Evolutionary conservation across 2,888 invertebrate genomes (phyloP).

Genomic region (Macrosiphum euphorbiae): DNA sequence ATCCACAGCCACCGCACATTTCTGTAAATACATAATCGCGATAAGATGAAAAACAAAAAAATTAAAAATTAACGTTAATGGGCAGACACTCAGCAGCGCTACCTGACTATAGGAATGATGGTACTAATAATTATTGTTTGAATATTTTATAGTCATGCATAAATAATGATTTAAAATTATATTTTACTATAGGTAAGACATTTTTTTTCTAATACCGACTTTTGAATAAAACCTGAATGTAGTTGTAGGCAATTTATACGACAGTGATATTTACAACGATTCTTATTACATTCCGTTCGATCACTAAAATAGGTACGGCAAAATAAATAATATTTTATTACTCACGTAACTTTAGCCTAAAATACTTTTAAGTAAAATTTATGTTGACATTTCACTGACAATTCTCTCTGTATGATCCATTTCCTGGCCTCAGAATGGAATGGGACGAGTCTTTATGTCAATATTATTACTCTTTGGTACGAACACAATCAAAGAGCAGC

Average conservation of each 20-base stretch:
- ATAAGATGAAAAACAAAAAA: background rate
- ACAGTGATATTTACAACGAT: background rate
- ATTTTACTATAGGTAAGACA: background rate
- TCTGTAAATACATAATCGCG: background rate
- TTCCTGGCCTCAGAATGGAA: background rate
- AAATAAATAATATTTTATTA: background rate
- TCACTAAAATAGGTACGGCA: background rate
- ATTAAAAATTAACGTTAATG: background rate
- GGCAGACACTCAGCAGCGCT: background rate
- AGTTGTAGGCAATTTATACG: background rate
- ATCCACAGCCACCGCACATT: background rate
- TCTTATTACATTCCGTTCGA: background rate
- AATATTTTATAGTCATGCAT: background rate
- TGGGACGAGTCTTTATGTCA: slow-evolving; percentile 24
- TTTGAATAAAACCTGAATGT: background rate
- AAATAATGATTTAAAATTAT: background rate
- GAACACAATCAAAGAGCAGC: slow-evolving; percentile 22
- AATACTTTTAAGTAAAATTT: slow-evolving; percentile 4
- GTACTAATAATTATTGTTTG: background rate
- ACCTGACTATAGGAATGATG: background rate
- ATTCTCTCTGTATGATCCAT: slow-evolving; percentile 22
- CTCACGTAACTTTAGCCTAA: background rate
- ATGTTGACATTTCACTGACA: slow-evolving; percentile 29
- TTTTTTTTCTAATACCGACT: background rate
- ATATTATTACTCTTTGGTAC: slow-evolving; percentile 17